Conservation (phyloP, 2,113 vertebrate genomes). For the Siniperca chuatsi region DNA sequence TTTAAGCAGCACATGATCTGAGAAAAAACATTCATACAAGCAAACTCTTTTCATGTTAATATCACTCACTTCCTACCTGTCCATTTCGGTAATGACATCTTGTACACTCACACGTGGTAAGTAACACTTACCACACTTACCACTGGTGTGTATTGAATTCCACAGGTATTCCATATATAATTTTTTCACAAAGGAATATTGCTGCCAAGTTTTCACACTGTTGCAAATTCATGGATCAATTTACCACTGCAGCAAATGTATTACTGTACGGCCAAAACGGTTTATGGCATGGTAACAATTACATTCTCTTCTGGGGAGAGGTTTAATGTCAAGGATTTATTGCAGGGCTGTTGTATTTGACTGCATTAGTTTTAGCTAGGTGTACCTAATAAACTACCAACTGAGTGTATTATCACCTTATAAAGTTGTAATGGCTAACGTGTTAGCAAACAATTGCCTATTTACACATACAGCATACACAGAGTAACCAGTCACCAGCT, state of each 20-base stretch:
- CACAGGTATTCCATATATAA: constrained; percentile 7
- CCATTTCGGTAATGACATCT: background rate
- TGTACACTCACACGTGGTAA: background rate
- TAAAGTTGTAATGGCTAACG: background rate
- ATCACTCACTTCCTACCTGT: background rate
- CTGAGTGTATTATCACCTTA: background rate
- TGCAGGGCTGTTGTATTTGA: background rate
- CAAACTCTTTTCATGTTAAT: background rate
- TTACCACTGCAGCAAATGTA: constrained; percentile 34
- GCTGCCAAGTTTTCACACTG: constrained; percentile 31
- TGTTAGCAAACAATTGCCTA: background rate
- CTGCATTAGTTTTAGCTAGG: background rate
- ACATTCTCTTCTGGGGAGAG: constrained; percentile 13
- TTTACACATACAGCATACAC: background rate
- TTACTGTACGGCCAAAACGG: constrained; percentile 15
- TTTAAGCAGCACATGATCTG: background rate
- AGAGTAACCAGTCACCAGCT: background rate
- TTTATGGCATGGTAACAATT: constrained; percentile 24
- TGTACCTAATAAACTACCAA: background rate
- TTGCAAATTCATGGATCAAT: constrained; percentile 38
- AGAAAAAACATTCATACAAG: background rate
- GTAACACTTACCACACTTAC: background rate
- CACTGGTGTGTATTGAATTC: constrained; percentile 7
- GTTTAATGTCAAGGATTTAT: constrained; percentile 12
- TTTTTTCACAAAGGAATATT: background rate